Evolutionary conservation across 2,113 vertebrate species (phyloP), one percentile per base, ranked within the genome.

Genomic region (Rhodinocichla rosea): DNA sequence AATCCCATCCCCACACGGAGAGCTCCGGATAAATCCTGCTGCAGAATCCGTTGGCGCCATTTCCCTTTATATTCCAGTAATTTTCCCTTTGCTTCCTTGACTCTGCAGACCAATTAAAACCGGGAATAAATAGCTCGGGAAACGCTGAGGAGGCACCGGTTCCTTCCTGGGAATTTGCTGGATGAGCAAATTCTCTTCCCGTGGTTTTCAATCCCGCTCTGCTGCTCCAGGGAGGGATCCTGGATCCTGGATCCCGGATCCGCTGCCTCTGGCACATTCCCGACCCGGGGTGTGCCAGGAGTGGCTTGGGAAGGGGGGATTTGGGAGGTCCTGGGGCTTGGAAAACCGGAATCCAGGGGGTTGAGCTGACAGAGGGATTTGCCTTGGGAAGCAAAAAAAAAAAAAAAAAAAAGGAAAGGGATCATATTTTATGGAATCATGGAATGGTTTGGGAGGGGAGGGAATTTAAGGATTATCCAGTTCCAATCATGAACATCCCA

Each of bases 21-120:
- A 60, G 9, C 6, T 30, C 1, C 3, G 67, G 39, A 71, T 62
- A 12, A 71, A 71, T 62, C 80, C 45, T 0, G 37, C 55, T 2
- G 44, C 32, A 5, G 65, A 35, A 60, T 50, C 77, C 27, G 0
- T 2, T 3, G 33, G 21, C 0, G 10, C 63, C 52, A 0, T 10
- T 24, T 13, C 62, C 33, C 26, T 47, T 39, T 1, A 2, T 3
- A 62, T 32, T 4, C 67, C 80, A 11, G 27, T 5, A 4, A 13
- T 62, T 83, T 50, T 60, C 2, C 53, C 35, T 44, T 32, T 3
- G 6, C 56, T 37, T 63, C 47, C 68, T 3, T 4, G 21, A 1
- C 47, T 63, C 39, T 3, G 21, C 37, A 42, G 67, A 0, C 21
- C 16, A 83, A 71, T 37, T 16, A 32, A 73, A 83, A 3, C 16